Evolutionary conservation across 2,113 vertebrate species (phyloP), one percentile per base, ranked within the genome.

Genomic region (Hassar affinis): DNA sequence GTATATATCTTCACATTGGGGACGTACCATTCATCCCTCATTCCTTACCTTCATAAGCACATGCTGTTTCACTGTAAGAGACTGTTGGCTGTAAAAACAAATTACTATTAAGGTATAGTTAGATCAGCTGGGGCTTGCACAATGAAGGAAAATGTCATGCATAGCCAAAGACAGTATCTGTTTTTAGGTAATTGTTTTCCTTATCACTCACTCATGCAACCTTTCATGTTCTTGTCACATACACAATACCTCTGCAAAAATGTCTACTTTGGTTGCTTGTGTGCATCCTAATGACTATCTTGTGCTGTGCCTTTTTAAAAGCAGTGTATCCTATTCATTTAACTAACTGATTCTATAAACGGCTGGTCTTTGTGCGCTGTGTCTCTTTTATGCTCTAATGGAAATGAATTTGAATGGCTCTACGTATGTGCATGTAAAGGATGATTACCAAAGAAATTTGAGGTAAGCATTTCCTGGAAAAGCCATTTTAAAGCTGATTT

Each of bases 391-490:
- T 52, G 30, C 25, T 30, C n/a, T 45, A 27, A 68, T 18, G n/a
- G 47, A 42, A 59, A 59, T 76, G 0, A 18, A 82, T 86, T 72
- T 82, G 56, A 86, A 83, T 86, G 68, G 49, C 35, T 71, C 45
- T 74, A 6, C 30, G 49, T 35, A 69, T 42, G 22, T 35, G 27
- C 66, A 74, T 59, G 38, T 52, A 42, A 45, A 42, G 17, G 27
- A 35, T 54, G 69, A 72, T 80, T 75, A 35, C 61, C 59, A 51
- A 56, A 68, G 25, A 80, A 76, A 45, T 62, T 77, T 45, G 68
- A 80, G 33, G 17, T 62, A 71, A 38, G 57, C 49, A 1, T 22
- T 42, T 75, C 54, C 68, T 54, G 54, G 57, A 72, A 82, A 59
- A 62, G n/a, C 17, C 14, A 49, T 35, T 78, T 49, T 69, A 51